Conservation (phyloP, 2,797 vertebrate species). For the Neosalanx taihuensis region DNA sequence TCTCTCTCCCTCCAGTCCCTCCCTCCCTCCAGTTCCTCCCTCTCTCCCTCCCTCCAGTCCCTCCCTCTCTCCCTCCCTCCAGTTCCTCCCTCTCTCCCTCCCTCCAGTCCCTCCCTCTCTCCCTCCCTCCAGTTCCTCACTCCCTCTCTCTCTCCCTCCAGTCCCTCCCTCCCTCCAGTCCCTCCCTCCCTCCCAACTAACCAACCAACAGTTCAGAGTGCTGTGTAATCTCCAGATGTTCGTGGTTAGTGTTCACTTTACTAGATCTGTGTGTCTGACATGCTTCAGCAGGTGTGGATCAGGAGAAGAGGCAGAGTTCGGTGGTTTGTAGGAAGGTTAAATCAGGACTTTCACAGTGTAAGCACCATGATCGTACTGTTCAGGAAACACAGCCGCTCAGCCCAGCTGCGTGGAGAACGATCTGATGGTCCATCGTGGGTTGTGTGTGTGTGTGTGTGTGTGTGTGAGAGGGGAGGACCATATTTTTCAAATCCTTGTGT, state of each 20-base stretch:
- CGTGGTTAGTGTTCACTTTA: slow-evolving; percentile 22
- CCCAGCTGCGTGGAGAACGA: background rate
- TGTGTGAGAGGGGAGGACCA: background rate
- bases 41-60: too few species aligned
- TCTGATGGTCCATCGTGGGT: background rate
- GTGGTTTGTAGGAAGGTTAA: too few species aligned
- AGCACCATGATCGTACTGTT: slow-evolving; percentile 21
- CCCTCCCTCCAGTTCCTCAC: background rate
- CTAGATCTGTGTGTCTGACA: slow-evolving; percentile 48
- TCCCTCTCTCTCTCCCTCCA: background rate
- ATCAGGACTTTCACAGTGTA: too few species aligned
- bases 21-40: background rate
- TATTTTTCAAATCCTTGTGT: background rate
- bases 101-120: background rate
- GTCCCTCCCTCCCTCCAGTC: background rate
- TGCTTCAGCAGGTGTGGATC: slow-evolving; percentile 31
- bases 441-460: background rate
- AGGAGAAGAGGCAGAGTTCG: slow-evolving; percentile 1
- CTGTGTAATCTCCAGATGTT: slow-evolving; percentile 52
- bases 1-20: background rate
- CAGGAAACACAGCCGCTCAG: slow-evolving; percentile 35
- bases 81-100: background rate
- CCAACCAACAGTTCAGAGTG: slow-evolving; percentile 25
- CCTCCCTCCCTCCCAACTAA: background rate
- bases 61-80: too few species aligned